Percentiles rank a stretch among this genome's conserved stretches.
These are phyloP conservation scores for Sarcophaga peregrina DNA, from an alignment of 1,140 invertebrate genomes.

Conservation along the genomic window DNA sequence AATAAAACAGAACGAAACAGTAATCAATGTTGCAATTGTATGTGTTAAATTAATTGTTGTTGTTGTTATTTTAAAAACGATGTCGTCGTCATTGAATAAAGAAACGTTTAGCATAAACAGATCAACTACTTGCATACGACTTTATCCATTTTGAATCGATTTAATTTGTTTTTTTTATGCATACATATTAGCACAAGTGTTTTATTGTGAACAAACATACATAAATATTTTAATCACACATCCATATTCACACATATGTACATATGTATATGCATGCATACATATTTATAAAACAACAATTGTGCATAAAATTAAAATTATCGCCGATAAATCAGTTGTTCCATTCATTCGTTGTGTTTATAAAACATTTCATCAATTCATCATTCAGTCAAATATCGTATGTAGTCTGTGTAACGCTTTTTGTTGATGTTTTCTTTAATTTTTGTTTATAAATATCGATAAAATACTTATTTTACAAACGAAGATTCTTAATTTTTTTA, in stretches of 20 bases:
- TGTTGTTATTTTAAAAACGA: neutral
- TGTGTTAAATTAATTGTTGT: neutral
- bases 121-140: no score
- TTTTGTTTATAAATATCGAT: no score
- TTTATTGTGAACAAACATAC: neutral
- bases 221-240: neutral
- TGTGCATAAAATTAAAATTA: neutral
- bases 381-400: neutral
- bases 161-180: neutral
- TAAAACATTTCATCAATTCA: slow-evolving; percentile 12
- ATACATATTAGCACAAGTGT: neutral
- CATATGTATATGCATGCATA: neutral
- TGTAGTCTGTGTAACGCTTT: neutral
- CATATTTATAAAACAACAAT: neutral
- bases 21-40: neutral
- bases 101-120: neutral
- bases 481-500: no score
- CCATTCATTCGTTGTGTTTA: neutral
- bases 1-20: neutral
- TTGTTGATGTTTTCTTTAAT: no score
- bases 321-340: slow-evolving; percentile 2
- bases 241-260: neutral
- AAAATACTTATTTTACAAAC: no score
- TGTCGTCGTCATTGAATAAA: no score
- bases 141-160: neutral